Base-by-base conservation (phyloP, 2,888 invertebrate species). In the Pharmacophagus antenor region DNA sequence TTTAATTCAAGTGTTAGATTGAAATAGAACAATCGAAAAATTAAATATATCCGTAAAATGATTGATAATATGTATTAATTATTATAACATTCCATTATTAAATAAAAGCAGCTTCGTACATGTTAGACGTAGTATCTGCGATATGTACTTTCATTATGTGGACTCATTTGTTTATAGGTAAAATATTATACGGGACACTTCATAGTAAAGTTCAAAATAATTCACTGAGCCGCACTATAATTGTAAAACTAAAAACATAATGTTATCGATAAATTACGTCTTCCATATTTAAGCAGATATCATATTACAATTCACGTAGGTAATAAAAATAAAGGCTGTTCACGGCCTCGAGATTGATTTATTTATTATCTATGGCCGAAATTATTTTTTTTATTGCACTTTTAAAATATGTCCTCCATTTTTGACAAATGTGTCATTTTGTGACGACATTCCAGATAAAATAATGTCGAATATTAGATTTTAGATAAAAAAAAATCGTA, bases 241-340 rank as follows among this genome's bases (percentile, higher is more conserved):
- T 48, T 23, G 48, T 56, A 56, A 48, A 48, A 56, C 18, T n/a
- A 4, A 25, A 12, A 18, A 49, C 42, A n/a, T n/a, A 37, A 37
- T 15, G n/a, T 3, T 42, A 51, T 21, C 27, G 17, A 21, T 56
- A 21, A 44, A n/a, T 27, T n/a, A 56, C 49, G 37, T 48, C 23
- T 56, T 51, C 5, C 41, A 41, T 44, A 44, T 56, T 25, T 20
- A 41, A 41, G 37, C 41, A 20, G 42, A n/a, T 57, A 50, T 57
- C 57, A 25, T 17, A 44, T 57, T 57, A 50, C 57, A 51, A 51
- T 50, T 50, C 17, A 17, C 10, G 49, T 17, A 56, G 22, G 41
- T 21, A 51, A 44, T 31, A 51, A 57, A 51, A 51, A 57, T 49
- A 20, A 20, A 17, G 44, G 6, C 44, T 18, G 17, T 51, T 31